These are phyloP conservation scores for Pionites leucogaster DNA, from an alignment of 2,113 vertebrate species.

Conservation along the genomic window DNA sequence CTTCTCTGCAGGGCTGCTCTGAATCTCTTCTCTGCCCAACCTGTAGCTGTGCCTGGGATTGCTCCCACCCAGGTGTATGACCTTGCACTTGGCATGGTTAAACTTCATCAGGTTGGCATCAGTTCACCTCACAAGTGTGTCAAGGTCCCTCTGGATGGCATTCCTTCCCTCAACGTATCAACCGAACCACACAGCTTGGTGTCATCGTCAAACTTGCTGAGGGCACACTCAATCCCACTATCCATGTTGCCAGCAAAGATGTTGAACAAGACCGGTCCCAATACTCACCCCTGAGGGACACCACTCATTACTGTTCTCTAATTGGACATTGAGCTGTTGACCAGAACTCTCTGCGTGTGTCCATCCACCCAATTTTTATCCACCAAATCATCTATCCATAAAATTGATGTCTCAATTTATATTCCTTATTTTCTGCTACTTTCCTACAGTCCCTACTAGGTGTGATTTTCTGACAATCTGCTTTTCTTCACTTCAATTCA, in stretches of 20 bases:
- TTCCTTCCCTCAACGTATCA: neutral
- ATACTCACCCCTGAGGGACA: neutral
- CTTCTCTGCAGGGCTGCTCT: too few species aligned
- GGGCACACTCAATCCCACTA: neutral
- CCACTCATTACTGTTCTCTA: neutral
- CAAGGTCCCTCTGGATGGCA: neutral
- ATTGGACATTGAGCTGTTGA: neutral
- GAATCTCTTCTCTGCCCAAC: too few species aligned
- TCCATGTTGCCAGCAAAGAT: neutral
- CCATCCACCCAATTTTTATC: neutral
- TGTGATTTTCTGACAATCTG: neutral
- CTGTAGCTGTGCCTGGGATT: too few species aligned
- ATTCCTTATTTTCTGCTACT: neutral
- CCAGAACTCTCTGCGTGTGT: neutral
- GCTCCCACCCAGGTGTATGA: too few species aligned
- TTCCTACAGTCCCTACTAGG: neutral
- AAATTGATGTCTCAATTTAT: neutral
- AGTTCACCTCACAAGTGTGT: neutral
- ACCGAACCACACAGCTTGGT: neutral
- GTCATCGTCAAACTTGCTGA: neutral
- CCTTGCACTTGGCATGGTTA: too few species aligned
- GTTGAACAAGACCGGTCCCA: neutral
- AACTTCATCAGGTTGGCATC: neutral
- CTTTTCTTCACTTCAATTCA: neutral
- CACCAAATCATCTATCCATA: neutral